A percentile compares a stretch with the other conserved stretches of the same genome.
These are phyloP conservation scores for Bagarius yarrelli DNA, from an alignment of 2,113 vertebrate genomes.

Conservation along the genomic window DNA sequence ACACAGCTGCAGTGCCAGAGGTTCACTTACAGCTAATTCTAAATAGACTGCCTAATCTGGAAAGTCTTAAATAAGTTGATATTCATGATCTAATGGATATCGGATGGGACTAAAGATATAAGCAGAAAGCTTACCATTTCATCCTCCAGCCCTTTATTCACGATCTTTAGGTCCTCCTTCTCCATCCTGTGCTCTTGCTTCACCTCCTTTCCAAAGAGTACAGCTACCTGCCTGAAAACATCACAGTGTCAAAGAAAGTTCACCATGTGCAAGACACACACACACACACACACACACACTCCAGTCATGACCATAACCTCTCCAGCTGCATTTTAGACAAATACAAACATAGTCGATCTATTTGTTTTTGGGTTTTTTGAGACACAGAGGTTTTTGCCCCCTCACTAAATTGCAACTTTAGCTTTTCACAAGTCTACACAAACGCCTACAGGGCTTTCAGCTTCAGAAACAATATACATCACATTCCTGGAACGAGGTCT, in stretches of 20 bases:
- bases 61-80: not conserved
- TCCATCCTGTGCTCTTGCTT: slow-evolving; percentile 80
- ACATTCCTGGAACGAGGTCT: not conserved
- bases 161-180: slow-evolving; percentile 83
- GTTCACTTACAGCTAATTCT: not conserved
- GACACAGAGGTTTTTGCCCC: too few relatives aligned
- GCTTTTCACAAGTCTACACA: not conserved
- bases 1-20: not conserved
- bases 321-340: slow-evolving; percentile 31
- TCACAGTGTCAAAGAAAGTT: not conserved
- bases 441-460: not conserved
- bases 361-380: not conserved
- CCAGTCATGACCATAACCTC: not conserved
- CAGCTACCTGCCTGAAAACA: slow-evolving; percentile 62
- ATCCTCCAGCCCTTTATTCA: slow-evolving; percentile 91
- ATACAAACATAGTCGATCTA: not conserved
- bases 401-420: not conserved
- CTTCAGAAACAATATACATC: not conserved
- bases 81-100: not conserved
- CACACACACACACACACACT: slow-evolving; percentile 26
- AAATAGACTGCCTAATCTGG: not conserved
- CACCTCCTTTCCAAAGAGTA: slow-evolving; percentile 46
- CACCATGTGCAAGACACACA: not conserved
- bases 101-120: not conserved
- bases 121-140: slow-evolving; percentile 82